Percentiles rank a stretch among this genome's conserved stretches.
These are phyloP conservation scores for Pseudorectes ferrugineus DNA, from an alignment of 2,113 vertebrate genomes.

Conservation along the genomic window DNA sequence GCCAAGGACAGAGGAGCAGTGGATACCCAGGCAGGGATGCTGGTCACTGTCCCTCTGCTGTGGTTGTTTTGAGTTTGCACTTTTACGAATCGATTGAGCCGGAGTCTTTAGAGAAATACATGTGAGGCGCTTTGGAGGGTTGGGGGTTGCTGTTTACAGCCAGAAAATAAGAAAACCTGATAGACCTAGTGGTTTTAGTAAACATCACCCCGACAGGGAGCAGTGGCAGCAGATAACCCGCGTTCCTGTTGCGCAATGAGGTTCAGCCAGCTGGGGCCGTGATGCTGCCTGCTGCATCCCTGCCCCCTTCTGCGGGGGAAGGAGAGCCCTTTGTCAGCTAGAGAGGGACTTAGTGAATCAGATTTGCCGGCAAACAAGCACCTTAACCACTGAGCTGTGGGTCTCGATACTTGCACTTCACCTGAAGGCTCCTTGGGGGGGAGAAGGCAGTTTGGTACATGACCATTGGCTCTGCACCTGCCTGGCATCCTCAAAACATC, in stretches of 20 bases:
- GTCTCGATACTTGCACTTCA: conserved; percentile 53
- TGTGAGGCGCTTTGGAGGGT: not conserved
- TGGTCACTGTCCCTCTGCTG: conserved; percentile 45
- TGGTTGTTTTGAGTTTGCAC: conserved; percentile 68
- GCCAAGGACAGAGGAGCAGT: not conserved
- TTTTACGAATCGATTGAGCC: conserved; percentile 50
- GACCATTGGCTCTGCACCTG: not conserved
- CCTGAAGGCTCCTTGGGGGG: not conserved
- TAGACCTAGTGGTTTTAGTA: not conserved
- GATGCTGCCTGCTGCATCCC: not conserved
- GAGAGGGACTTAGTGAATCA: not conserved
- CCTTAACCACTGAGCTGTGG: conserved; percentile 54
- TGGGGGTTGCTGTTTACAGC: not conserved
- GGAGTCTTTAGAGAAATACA: conserved; percentile 4
- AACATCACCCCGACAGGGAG: conserved; percentile 37
- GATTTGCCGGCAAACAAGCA: conserved; percentile 16
- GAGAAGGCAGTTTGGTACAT: not conserved
- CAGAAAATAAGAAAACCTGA: not conserved
- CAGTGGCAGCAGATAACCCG: not conserved
- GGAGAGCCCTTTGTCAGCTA: conserved; percentile 15
- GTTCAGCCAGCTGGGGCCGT: not conserved
- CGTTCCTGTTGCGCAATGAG: not conserved
- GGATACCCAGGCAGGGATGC: not conserved
- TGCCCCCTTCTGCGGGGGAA: not conserved
- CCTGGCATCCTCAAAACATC: not conserved